Conservation (phyloP, 1,140 invertebrate species). For the Sipha flava region DNA sequence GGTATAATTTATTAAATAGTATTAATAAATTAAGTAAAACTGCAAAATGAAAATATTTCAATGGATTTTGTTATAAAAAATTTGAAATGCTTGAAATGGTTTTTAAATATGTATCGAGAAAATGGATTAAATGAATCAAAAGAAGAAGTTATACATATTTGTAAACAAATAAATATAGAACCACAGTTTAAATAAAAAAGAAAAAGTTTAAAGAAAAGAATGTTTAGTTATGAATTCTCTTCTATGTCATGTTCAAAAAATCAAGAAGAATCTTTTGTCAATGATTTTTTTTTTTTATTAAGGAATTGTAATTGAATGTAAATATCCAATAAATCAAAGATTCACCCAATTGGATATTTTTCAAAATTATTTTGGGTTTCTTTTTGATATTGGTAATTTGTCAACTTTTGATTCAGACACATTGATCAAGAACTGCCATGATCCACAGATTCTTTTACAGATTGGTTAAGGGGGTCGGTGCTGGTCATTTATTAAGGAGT, state of each 20-base stretch:
- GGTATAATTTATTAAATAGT: background rate
- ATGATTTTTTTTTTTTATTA: background rate
- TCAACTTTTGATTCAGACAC: background rate
- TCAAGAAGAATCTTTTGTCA: background rate
- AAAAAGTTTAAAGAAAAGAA: background rate
- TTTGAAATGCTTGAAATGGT: no score
- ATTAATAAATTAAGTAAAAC: no score
- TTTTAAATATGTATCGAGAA: background rate
- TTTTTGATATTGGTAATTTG: background rate
- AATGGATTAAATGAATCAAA: background rate
- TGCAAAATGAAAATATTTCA: background rate
- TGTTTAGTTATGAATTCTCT: background rate
- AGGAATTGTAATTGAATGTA: background rate
- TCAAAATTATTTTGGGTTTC: background rate
- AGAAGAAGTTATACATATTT: background rate
- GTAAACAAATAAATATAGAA: no score
- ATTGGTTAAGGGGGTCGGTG: no score
- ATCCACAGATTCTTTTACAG: no score
- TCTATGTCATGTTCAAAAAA: background rate
- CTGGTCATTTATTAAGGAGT: no score
- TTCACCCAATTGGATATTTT: background rate
- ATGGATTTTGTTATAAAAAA: background rate
- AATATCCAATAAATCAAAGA: background rate
- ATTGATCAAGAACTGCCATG: background rate
- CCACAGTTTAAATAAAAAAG: no score